phyloP scores from a whole-genome alignment of 92 coral and sea anemone genomes.

The Montipora capitata region DNA sequence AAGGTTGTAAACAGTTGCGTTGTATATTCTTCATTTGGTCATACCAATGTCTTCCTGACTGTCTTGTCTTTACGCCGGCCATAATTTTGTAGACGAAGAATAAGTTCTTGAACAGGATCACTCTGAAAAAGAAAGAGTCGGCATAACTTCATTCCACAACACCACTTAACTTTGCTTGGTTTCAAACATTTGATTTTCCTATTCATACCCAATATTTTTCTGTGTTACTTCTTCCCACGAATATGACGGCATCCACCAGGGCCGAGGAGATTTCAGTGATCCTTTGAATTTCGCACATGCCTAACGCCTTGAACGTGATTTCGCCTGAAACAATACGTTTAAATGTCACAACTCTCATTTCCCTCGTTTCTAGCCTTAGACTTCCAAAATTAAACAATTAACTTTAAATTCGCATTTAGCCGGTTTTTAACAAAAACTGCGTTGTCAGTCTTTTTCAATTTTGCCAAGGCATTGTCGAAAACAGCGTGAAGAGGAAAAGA shows the following conservation, averaged over 20 bases:
- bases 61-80: conserved; percentile 5
- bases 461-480: no score
- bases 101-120: conserved; percentile 37
- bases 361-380: neutral
- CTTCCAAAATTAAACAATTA: no score
- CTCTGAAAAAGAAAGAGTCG: neutral
- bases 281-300: conserved; percentile 66
- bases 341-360: neutral
- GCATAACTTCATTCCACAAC: no score
- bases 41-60: conserved; percentile 25
- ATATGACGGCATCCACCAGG: conserved; percentile 76
- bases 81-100: conserved; percentile 17
- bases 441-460: no score
- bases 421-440: no score
- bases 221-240: conserved; percentile 37
- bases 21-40: neutral
- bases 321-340: conserved; percentile 48
- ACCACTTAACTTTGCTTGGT: neutral
- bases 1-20: no score
- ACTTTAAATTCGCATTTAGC: no score
- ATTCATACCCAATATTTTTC: conserved; percentile 19
- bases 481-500: no score
- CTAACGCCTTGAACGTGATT: conserved; percentile 79
- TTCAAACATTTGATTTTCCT: neutral
- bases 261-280: conserved; percentile 64